Conservation (phyloP, 2,113 vertebrate species). For the Etia nguti region DNA sequence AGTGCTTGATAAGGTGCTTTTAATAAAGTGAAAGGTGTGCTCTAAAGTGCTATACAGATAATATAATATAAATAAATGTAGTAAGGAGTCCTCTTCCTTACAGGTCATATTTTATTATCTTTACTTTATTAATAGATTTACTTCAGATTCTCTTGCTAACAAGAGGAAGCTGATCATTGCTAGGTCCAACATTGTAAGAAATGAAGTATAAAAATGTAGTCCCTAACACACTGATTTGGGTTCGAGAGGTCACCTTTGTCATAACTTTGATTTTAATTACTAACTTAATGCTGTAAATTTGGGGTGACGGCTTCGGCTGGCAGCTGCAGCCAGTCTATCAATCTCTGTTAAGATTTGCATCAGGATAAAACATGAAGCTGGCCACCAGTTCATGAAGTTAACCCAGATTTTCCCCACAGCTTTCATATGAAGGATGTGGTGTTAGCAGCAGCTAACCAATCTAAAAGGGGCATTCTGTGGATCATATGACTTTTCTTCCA, state of each 20-base stretch:
- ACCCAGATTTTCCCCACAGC: neutral
- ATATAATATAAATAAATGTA: no score
- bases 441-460: neutral
- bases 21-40: no score
- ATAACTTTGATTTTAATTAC: neutral
- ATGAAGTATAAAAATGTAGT: neutral
- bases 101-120: neutral
- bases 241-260: no score
- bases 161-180: neutral
- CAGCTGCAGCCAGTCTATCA: neutral
- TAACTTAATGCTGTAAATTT: neutral
- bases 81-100: no score
- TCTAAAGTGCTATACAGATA: no score
- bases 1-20: no score
- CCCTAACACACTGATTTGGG: neutral
- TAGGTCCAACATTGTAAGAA: neutral
- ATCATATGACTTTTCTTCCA: neutral
- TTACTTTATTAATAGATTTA: neutral
- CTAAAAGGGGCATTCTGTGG: neutral
- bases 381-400: neutral
- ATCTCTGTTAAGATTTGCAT: neutral
- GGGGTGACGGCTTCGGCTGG: neutral
- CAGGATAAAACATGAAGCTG: neutral
- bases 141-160: neutral
- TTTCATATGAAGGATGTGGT: neutral